These are phyloP conservation scores for Lonchura striata DNA, from an alignment of 2,113 vertebrate genomes.

Conservation along the genomic window DNA sequence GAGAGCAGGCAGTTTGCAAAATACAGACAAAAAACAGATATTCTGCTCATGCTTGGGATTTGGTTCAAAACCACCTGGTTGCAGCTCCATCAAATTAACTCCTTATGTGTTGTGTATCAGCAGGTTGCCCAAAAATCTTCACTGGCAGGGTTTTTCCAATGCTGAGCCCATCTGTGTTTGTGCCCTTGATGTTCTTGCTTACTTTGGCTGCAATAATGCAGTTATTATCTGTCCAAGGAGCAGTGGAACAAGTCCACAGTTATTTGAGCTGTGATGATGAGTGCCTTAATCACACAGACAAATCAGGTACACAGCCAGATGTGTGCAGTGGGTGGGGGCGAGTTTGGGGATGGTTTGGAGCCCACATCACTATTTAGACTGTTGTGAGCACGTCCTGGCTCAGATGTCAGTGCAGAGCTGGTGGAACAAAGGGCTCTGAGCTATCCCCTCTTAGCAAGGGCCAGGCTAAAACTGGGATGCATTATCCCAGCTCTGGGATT, in stretches of 20 bases:
- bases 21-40: background rate
- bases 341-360: background rate
- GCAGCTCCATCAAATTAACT: background rate
- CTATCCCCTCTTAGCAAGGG: background rate
- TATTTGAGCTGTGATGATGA: background rate
- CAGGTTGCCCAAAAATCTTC: background rate
- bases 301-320: constrained; percentile 24
- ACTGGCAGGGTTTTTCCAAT: background rate
- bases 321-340: background rate
- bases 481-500: constrained; percentile 23
- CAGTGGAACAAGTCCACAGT: background rate
- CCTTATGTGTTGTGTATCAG: background rate
- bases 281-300: background rate
- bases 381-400: background rate
- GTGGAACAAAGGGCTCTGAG: constrained; percentile 42
- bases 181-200: constrained; percentile 5
- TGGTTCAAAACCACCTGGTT: background rate
- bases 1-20: background rate
- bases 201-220: background rate
- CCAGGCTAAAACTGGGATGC: constrained; percentile 32
- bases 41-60: background rate
- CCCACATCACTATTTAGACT: background rate
- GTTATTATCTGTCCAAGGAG: background rate
- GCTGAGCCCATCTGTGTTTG: background rate
- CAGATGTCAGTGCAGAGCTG: background rate